phyloP scores from a whole-genome alignment of 64 coral and sea anemone species.

The Anthopleura sola region DNA sequence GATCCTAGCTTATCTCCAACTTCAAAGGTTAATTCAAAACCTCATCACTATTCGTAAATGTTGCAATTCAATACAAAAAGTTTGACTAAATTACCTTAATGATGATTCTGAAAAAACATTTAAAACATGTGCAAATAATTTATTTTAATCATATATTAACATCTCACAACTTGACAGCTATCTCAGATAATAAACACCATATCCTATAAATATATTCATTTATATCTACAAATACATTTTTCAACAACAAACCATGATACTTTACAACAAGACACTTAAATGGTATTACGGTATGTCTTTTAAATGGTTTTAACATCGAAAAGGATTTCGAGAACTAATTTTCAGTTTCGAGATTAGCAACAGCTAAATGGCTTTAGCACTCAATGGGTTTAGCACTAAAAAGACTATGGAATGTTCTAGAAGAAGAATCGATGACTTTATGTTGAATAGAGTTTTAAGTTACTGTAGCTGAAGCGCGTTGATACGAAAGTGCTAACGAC shows the following conservation, averaged over 20 bases:
- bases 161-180: background rate
- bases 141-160: background rate
- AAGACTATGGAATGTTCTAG: background rate
- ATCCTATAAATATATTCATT: background rate
- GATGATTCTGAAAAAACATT: too few relatives aligned
- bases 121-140: background rate
- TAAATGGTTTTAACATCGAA: background rate
- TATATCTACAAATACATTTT: background rate
- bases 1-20: too few relatives aligned
- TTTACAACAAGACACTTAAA: too few relatives aligned
- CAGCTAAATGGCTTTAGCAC: background rate
- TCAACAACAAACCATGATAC: too few relatives aligned
- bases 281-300: too few relatives aligned
- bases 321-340: background rate
- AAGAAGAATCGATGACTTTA: background rate
- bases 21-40: too few relatives aligned
- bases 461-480: too few relatives aligned
- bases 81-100: background rate
- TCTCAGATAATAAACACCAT: background rate
- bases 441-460: too few relatives aligned
- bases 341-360: too few relatives aligned
- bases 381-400: background rate
- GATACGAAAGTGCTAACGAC: too few relatives aligned
- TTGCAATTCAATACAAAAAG: background rate
- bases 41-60: too few relatives aligned